Percentiles rank a stretch among this genome's conserved stretches.
These are phyloP conservation scores for Bucco capensis DNA, from an alignment of 2,113 vertebrate genomes.

Conservation along the genomic window DNA sequence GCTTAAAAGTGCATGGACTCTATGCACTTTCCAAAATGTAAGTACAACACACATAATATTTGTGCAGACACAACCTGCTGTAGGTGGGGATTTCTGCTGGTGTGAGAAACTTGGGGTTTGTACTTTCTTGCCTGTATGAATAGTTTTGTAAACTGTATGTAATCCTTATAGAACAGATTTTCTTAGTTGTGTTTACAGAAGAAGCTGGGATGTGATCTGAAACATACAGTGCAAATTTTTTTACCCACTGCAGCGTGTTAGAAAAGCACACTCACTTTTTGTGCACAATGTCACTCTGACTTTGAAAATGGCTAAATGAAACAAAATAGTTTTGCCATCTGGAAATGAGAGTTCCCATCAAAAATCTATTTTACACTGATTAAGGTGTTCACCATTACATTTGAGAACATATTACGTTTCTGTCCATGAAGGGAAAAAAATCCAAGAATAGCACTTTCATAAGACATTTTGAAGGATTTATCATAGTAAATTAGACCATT, in stretches of 20 bases:
- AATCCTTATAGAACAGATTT: not conserved
- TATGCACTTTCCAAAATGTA: not conserved
- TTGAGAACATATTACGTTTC: not conserved
- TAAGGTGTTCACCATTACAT: not conserved
- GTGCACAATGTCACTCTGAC: not conserved
- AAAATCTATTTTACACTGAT: conserved; percentile 9
- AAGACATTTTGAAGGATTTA: not conserved
- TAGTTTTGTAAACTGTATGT: not conserved
- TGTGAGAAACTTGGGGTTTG: not conserved
- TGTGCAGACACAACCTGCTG: not conserved
- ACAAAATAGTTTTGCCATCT: not conserved
- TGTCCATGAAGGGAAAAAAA: not conserved
- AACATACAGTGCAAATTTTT: not conserved
- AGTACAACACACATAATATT: not conserved
- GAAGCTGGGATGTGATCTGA: not conserved
- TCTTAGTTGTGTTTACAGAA: not conserved
- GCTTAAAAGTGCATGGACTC: not conserved
- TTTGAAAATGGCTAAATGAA: conserved; percentile 18
- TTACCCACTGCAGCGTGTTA: not conserved
- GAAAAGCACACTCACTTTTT: not conserved
- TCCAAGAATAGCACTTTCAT: not conserved
- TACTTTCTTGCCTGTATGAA: not conserved
- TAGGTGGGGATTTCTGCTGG: not conserved
- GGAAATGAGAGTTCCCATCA: conserved; percentile 23
- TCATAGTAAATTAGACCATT: not conserved